Conservation (phyloP, 37 sponge, comb jelly and placozoan genomes). For the Oopsacas minuta region DNA sequence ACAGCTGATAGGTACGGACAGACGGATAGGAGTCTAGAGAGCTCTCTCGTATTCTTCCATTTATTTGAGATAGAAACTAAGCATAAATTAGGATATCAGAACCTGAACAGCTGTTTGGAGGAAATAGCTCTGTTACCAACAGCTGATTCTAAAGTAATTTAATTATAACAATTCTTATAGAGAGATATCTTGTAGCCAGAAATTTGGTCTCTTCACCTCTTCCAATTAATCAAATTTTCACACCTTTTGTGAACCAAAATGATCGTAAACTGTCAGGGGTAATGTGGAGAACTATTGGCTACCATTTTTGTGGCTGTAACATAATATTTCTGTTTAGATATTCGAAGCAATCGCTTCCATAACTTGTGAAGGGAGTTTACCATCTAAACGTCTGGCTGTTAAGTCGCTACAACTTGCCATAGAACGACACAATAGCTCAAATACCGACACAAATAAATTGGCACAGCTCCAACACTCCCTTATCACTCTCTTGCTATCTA, state of each 20-base stretch:
- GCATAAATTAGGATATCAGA: conserved; percentile 28
- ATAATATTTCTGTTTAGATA: not conserved
- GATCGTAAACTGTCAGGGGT: too few species aligned
- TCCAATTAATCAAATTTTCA: too few species aligned
- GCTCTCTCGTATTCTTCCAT: conserved; percentile 30
- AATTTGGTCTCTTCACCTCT: too few species aligned
- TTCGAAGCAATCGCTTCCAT: conserved; percentile 7
- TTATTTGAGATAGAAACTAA: conserved; percentile 80
- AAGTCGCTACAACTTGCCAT: not conserved
- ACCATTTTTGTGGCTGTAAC: too few species aligned
- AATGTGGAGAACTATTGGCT: too few species aligned
- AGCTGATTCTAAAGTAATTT: conserved; percentile 40
- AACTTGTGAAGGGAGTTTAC: not conserved
- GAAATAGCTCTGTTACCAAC: conserved; percentile 18
- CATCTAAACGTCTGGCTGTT: not conserved
- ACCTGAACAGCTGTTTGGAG: conserved; percentile 30
- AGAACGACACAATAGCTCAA: not conserved
- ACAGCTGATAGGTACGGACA: not conserved
- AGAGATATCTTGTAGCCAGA: too few species aligned
- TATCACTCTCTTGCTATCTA: not conserved
- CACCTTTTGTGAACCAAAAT: too few species aligned
- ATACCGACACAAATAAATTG: not conserved
- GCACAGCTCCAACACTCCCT: not conserved
- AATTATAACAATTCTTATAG: not conserved
- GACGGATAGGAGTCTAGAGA: not conserved